These are phyloP conservation scores for Oligia strigilis DNA, from an alignment of 2,888 invertebrate genomes.

Conservation along the genomic window DNA sequence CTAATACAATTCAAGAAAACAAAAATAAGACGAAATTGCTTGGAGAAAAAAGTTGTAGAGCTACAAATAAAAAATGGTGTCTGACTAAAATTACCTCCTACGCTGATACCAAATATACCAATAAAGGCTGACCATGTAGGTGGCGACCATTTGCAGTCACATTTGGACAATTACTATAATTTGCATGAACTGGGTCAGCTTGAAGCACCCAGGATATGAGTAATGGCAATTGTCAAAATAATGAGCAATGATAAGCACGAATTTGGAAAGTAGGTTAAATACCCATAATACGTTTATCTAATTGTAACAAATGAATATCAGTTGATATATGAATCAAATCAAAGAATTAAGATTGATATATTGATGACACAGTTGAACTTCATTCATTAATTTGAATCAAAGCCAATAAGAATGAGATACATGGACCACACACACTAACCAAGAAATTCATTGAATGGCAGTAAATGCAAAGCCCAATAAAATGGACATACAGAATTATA, in stretches of 20 bases:
- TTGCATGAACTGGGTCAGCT: constrained; percentile 75
- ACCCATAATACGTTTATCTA: constrained; percentile 38
- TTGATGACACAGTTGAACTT: constrained; percentile 28
- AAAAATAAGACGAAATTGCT: constrained; percentile 7
- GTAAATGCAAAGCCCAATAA: constrained; percentile 16
- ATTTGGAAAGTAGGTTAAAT: constrained; percentile 63
- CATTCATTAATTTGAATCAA: constrained; percentile 14
- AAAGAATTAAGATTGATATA: constrained; percentile 34
- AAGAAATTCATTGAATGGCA: constrained; percentile 21
- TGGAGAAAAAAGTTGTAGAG: not conserved
- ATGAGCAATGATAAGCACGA: constrained; percentile 60
- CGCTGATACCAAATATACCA: constrained; percentile 47
- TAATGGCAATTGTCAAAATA: constrained; percentile 72
- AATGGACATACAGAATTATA: constrained; percentile 42
- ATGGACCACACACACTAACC: constrained; percentile 10
- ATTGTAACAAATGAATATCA: constrained; percentile 47
- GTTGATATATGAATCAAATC: constrained; percentile 28
- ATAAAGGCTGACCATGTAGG: constrained; percentile 64
- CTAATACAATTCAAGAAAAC: constrained; percentile 1
- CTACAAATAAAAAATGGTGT: constrained; percentile 24
- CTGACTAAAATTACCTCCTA: constrained; percentile 68
- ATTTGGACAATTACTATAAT: constrained; percentile 81
- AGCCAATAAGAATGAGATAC: not conserved
- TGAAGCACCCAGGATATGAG: constrained; percentile 74
- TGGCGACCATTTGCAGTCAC: constrained; percentile 65